Evolutionary conservation across 1,140 invertebrate species (phyloP).

Genomic region (Panagrolaimus sp.): DNA sequence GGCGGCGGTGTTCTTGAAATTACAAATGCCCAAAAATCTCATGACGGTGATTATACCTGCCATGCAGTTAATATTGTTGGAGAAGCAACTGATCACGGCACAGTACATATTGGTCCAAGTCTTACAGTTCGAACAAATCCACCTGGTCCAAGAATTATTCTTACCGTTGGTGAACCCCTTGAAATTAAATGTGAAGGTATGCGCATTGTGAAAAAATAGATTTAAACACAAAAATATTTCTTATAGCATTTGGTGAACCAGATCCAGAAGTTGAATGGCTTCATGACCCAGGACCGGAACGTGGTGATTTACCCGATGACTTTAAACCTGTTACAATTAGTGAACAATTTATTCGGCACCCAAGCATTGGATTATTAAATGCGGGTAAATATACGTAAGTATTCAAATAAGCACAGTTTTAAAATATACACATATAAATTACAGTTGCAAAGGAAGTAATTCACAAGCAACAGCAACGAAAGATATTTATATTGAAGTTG

Average conservation of each 20-base stretch:
- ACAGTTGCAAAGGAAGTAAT: constrained; percentile 52
- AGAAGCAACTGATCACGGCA: constrained; percentile 52
- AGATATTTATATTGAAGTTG: constrained; percentile 56
- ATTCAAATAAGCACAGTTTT: no score
- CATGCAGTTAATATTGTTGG: constrained; percentile 48
- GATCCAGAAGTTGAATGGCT: constrained; percentile 59
- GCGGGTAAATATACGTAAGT: constrained; percentile 55
- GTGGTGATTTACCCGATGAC: constrained; percentile 57
- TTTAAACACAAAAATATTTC: no score
- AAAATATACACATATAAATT: no score
- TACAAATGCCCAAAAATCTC: constrained; percentile 42
- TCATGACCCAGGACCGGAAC: constrained; percentile 56
- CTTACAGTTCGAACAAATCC: constrained; percentile 41
- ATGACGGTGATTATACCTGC: constrained; percentile 49
- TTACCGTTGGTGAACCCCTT: constrained; percentile 54
- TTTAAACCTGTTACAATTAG: constrained; percentile 56
- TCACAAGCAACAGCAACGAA: constrained; percentile 55
- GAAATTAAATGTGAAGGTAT: constrained; percentile 56
- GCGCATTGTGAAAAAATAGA: no score
- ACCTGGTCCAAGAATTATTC: constrained; percentile 37
- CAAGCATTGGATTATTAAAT: constrained; percentile 51
- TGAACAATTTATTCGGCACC: constrained; percentile 56
- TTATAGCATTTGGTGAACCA: constrained; percentile 51
- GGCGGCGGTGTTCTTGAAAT: constrained; percentile 53
- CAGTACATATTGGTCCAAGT: constrained; percentile 41